Conservation (phyloP, 2,888 invertebrate genomes). For the Trissoscelio sp. region DNA sequence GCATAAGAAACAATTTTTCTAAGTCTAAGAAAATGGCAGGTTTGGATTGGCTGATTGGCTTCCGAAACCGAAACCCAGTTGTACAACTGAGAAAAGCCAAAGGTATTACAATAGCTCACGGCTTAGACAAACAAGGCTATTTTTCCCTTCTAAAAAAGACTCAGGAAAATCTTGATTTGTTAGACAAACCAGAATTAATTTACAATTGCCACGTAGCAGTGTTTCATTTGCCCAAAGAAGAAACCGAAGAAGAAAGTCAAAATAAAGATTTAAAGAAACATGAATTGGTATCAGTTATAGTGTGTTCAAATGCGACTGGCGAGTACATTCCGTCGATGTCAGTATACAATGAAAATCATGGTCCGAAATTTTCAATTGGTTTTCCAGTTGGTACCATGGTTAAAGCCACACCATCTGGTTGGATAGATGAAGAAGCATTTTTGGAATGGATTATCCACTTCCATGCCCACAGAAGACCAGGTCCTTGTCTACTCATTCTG, state of each 20-base stretch:
- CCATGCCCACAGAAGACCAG: background rate
- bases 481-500: background rate
- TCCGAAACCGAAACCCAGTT: background rate
- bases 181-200: background rate
- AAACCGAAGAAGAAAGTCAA: background rate
- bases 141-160: background rate
- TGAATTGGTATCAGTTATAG: background rate
- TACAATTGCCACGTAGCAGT: background rate
- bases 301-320: background rate
- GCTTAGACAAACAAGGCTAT: background rate
- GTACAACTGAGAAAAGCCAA: background rate
- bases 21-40: background rate
- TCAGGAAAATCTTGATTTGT: background rate
- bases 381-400: background rate
- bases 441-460: background rate
- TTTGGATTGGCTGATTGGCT: background rate
- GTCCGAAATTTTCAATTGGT: background rate
- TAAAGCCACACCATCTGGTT: background rate
- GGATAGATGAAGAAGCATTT: background rate
- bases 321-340: background rate
- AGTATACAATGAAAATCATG: background rate
- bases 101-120: background rate
- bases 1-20: background rate
- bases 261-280: background rate
- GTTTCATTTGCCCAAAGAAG: background rate